Base-by-base conservation (phyloP, 2,797 vertebrate species). In the Rhabdophis nuchalis region DNA sequence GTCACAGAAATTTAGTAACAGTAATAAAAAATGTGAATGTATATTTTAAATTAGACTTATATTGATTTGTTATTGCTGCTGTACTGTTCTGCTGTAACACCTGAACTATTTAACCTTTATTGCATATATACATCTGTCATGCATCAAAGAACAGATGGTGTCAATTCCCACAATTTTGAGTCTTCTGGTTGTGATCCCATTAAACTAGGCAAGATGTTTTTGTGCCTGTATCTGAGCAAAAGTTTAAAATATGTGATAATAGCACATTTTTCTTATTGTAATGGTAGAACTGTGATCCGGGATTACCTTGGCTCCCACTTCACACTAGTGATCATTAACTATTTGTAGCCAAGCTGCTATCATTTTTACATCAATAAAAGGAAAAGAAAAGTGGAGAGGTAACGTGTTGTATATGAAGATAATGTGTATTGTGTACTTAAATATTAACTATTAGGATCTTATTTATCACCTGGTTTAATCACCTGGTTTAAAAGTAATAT, bases 91-190 rank as follows among this genome's bases (percentile, higher is more conserved):
- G 53, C 92, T 95, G 3, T 77, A 94, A 93, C 32, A 87, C 41
- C 85, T 90, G 86, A 92, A 72, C 52, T 92, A 85, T 53, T 29
- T 61, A 93, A 85, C 91, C 92, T 95, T 92, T n/a, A 50, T 87
- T 94, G 89, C 87, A 86, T 82, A 52, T 29, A 5, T 88, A 53
- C 32, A 85, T 16, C 91, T 41, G 91, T 92, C 82, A 10, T 89
- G 89, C 29, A 87, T 61, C 29, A 89, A 77, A 91, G 64, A 41
- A 93, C 92, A 86, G 93, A 93, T 90, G 91, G 72, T 1, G 46
- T 87, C 87, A 18, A 9, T 27, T 92, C 92, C 36, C 64, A 56
- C 77, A 86, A 32, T 92, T 54, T 2, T 29, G 46, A 82, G 41
- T 89, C 46, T 53, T 93, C 54, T 92, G 60, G 56, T 92, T 36